Base-by-base conservation (phyloP, 2,888 invertebrate species). In the Aquatica leii region DNA sequence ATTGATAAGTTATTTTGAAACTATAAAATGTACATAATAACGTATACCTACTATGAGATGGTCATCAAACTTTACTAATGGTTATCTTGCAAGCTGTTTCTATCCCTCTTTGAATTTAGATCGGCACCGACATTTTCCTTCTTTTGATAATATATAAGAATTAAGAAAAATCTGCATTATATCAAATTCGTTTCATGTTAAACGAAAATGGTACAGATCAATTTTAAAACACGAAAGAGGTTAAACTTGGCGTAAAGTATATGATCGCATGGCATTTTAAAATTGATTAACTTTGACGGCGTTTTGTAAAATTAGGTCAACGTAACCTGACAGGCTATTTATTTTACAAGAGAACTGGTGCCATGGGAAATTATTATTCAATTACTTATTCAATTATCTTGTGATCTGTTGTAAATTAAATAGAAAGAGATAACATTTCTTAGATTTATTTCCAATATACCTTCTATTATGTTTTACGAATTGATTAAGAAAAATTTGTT, bases 201-300 rank as follows among this genome's bases (percentile, higher is more conserved):
- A n/a, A n/a, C n/a, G n/a, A n/a, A n/a, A n/a, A n/a, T n/a, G n/a
- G n/a, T n/a, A n/a, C n/a, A n/a, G n/a, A n/a, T 52, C 37, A 35
- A 35, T 34, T 37, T 52, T 1, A 20, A 37, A 24, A 54, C 41
- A 11, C 48, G n/a, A 46, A 8, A 46, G 17, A 34, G 6, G 14
- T 20, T 41, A 20, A 54, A 41, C 86, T 98, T 72, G 85, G 98
- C 73, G 87, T 97, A 71, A 98, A 98, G 95, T 94, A 83, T 93
- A 97, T 74, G 97, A 98, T 86, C 97, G 97, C 85, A 97, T 37
- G 31, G 17, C 34, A 97, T 67, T 97, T 21, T n/a, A 14, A 62
- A 53, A 65, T 65, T 49, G 58, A 59, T 58, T 60, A 62, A 65
- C 65, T 63, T 67, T 68, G 67, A 67, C 66, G 62, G 61, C 67